Evolutionary conservation across 1,140 invertebrate genomes (phyloP), one percentile per base, ranked within the genome.

Genomic region (Elymnias hypermnestra): DNA sequence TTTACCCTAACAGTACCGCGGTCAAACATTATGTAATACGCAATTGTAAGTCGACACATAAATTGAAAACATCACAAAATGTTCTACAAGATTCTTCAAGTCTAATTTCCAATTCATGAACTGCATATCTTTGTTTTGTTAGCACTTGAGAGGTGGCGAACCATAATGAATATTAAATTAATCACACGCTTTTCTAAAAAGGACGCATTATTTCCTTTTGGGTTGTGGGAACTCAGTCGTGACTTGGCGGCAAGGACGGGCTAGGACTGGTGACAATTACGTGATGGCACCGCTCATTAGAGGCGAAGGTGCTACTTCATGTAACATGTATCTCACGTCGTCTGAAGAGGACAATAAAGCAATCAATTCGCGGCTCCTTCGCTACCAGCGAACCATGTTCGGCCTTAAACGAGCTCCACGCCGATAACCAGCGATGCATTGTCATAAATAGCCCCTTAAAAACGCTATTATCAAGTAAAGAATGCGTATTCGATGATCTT

Each of bases 321-420:
- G 78, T 73, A 74, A 72, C 70, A 83, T 78, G 72, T 78, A 78
- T 73, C 40, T 50, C 72, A 66, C 70, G 63, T 83, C 72, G 62
- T 49, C 50, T 25, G 57, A 57, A 59, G 59, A 41, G 57, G 57
- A 76, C 75, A 76, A 76, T 81, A 74, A 78, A 83, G 75, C 72
- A 83, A 74, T 83, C 29, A 33, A 68, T 68, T 68, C 56, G 57
- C 61, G 62, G 63, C 55, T 33, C 13, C 29, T 12, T 45, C 49
- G 39, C 39, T 39, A 37, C 51, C 40, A 41, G 15, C 33, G 15
- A 22, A 37, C 26, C 46, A 33, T 49, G 44, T 35, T 45, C 53
- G 40, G 57, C 47, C 64, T 41, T 53, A 65, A 69, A 63, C 70
- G 63, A 72, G 62, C 60, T 51, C 50, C 13, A 14, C 12, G 15